These are phyloP conservation scores for Hecatera dysodea DNA, from an alignment of 2,888 invertebrate species.

Conservation along the genomic window DNA sequence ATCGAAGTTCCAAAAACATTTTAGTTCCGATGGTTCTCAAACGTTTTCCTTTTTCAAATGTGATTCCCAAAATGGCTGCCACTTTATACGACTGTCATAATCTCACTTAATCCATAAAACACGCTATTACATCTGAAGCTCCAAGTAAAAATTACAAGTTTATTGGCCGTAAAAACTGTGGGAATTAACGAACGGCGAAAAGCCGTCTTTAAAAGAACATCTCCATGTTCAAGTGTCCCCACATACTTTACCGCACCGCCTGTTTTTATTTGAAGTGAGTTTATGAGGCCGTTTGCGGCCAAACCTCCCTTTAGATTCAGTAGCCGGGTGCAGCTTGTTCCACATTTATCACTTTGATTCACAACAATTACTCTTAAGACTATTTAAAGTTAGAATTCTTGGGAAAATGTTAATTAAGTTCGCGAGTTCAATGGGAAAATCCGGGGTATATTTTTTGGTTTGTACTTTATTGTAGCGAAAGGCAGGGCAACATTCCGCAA, in stretches of 20 bases:
- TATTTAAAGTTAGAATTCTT: slow-evolving; percentile 68
- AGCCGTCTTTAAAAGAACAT: slow-evolving; percentile 63
- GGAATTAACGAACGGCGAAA: slow-evolving; percentile 67
- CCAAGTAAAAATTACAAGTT: slow-evolving; percentile 65
- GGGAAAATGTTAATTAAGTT: slow-evolving; percentile 81
- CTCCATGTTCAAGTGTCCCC: slow-evolving; percentile 71
- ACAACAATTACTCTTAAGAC: slow-evolving; percentile 76
- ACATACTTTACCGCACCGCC: slow-evolving; percentile 78
- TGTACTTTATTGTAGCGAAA: slow-evolving; percentile 21
- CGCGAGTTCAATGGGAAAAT: slow-evolving; percentile 54
- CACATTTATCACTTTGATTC: slow-evolving; percentile 75
- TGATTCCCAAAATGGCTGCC: slow-evolving; percentile 7
- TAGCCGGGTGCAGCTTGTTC: slow-evolving; percentile 66
- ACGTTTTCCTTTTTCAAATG: slow-evolving; percentile 3
- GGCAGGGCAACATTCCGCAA: slow-evolving; percentile 23
- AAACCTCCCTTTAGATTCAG: slow-evolving; percentile 78
- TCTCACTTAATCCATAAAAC: slow-evolving; percentile 56
- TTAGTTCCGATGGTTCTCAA: background rate
- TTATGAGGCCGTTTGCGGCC: slow-evolving; percentile 80
- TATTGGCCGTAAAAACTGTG: slow-evolving; percentile 64
- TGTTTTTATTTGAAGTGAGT: slow-evolving; percentile 79
- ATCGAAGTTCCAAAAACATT: slow-evolving; percentile 7
- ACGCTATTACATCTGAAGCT: slow-evolving; percentile 44
- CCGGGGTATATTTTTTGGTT: slow-evolving; percentile 43
- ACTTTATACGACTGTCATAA: slow-evolving; percentile 26